A percentile compares a stretch with the other conserved stretches of the same genome.
phyloP scores from a whole-genome alignment of 2,113 vertebrate species.

The Micromys minutus region DNA sequence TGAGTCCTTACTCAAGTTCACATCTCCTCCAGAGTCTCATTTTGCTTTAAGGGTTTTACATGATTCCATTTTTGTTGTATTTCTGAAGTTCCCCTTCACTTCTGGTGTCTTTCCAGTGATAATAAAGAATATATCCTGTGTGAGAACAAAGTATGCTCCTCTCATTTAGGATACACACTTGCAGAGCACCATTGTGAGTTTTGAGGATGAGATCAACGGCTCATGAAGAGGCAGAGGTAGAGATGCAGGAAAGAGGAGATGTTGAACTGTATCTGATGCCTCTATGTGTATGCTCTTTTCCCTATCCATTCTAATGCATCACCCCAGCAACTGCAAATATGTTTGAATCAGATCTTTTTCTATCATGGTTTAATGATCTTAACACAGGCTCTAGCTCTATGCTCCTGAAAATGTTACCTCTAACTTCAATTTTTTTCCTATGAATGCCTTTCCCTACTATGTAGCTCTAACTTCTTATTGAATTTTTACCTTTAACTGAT shows the following conservation, averaged over 20 bases:
- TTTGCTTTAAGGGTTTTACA: neutral
- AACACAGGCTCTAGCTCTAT: neutral
- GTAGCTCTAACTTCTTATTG: too few species aligned
- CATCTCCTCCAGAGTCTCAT: neutral
- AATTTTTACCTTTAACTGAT: too few species aligned
- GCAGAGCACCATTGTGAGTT: too few species aligned
- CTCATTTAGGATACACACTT: too few species aligned
- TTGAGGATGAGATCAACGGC: too few species aligned
- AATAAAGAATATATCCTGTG: too few species aligned
- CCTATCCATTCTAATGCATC: neutral
- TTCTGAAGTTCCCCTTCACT: neutral
- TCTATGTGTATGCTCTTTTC: neutral
- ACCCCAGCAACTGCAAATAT: neutral
- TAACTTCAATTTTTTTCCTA: too few species aligned
- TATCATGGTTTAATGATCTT: neutral
- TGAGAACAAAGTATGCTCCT: too few species aligned
- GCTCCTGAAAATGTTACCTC: too few species aligned
- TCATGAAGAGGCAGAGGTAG: too few species aligned
- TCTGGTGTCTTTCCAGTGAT: neutral
- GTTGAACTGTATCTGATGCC: neutral
- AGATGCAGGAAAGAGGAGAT: neutral
- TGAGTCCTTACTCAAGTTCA: neutral
- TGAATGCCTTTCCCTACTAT: too few species aligned
- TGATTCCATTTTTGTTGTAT: neutral
- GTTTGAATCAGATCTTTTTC: neutral